These are phyloP conservation scores for Rhinoptilus africanus DNA, from an alignment of 2,113 vertebrate genomes.

Conservation along the genomic window DNA sequence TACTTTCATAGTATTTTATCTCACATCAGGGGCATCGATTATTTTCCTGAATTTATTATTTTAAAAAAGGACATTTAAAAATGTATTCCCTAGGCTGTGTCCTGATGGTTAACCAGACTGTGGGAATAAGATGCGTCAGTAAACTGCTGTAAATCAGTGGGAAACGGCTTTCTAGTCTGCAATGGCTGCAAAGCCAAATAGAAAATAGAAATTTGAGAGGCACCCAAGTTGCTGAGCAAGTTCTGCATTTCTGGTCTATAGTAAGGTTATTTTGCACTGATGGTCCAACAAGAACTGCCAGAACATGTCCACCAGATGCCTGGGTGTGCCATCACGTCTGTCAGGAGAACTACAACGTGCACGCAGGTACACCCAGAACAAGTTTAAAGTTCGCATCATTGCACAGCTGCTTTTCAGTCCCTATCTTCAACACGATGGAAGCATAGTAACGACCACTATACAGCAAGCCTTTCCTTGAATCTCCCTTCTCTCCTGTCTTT, in stretches of 20 bases:
- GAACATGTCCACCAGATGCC: background rate
- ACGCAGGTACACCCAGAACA: background rate
- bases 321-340: background rate
- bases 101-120: background rate
- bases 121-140: background rate
- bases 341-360: background rate
- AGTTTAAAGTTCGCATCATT: background rate
- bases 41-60: background rate
- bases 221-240: background rate
- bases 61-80: background rate
- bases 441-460: rapidly evolving
- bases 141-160: background rate
- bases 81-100: background rate
- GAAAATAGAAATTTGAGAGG: background rate
- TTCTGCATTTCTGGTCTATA: background rate
- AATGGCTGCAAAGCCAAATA: background rate
- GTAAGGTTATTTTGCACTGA: background rate
- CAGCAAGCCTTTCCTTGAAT: background rate
- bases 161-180: background rate
- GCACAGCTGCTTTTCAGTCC: background rate
- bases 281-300: background rate
- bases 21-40: background rate
- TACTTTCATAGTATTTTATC: background rate
- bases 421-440: background rate
- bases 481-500: background rate